phyloP scores from a whole-genome alignment of 2,888 invertebrate species.

The Leucoptera coffeella region DNA sequence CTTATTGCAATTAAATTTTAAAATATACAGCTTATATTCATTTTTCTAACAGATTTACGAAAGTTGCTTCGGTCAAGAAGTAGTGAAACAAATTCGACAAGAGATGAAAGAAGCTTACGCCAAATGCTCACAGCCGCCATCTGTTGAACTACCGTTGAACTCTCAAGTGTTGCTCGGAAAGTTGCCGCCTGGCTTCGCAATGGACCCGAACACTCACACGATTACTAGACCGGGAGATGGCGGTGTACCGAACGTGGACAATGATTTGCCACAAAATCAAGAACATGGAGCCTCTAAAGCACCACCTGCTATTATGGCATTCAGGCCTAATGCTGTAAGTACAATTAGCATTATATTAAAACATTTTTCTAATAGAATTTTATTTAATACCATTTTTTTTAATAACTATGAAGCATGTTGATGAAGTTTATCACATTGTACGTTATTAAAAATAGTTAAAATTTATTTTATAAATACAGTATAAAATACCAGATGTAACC shows the following conservation, averaged over 20 bases:
- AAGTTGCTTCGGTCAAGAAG: conserved; percentile 63
- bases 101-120: conserved; percentile 62
- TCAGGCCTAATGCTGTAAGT: conserved; percentile 44
- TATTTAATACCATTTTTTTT: no score
- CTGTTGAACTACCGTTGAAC: conserved; percentile 28
- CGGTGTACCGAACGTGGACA: conserved; percentile 19
- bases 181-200: conserved; percentile 35
- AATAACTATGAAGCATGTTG: no score
- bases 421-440: no score
- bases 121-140: conserved; percentile 56
- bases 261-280: conserved; percentile 16
- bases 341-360: no score
- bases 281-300: conserved; percentile 28
- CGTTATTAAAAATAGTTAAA: no score
- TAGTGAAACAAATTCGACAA: conserved; percentile 59
- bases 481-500: no score
- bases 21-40: neutral
- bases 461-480: no score
- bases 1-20: no score
- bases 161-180: conserved; percentile 29
- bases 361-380: no score
- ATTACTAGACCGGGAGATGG: conserved; percentile 39
- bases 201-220: conserved; percentile 37
- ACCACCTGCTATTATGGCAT: conserved; percentile 46
- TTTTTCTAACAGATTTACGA: conserved; percentile 56